Conservation (phyloP, 2,113 vertebrate genomes). For the Penelope pileata region DNA sequence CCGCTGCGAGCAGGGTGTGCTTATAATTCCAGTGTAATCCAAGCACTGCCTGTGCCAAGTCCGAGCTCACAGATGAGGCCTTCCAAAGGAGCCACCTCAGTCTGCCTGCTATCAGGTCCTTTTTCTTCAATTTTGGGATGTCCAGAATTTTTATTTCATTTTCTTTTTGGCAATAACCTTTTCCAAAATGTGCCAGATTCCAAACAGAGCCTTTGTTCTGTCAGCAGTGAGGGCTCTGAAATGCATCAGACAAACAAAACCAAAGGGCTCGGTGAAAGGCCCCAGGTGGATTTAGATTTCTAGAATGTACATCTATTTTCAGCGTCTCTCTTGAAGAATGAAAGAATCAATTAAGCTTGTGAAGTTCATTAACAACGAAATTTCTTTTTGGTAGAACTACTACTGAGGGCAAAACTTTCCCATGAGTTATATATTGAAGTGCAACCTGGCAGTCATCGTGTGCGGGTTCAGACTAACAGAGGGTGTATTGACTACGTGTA, state of each 20-base stretch:
- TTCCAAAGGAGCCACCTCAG: background rate
- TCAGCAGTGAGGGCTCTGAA: background rate
- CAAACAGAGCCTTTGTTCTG: background rate
- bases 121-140: background rate
- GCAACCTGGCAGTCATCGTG: background rate
- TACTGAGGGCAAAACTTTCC: background rate
- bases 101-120: background rate
- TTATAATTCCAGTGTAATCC: conserved; percentile 19
- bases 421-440: background rate
- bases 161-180: background rate
- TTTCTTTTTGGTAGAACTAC: background rate
- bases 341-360: background rate
- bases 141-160: background rate
- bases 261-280: background rate
- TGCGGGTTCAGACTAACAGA: background rate
- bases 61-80: background rate
- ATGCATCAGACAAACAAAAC: background rate
- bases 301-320: background rate
- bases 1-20: background rate
- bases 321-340: background rate
- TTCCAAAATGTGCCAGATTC: background rate
- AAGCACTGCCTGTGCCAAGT: conserved; percentile 1
- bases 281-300: background rate
- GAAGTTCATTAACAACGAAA: background rate
- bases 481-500: background rate